Evolutionary conservation across 2,888 invertebrate genomes (phyloP), one percentile per base, ranked within the genome.

Genomic region (Sthenelais limicola): DNA sequence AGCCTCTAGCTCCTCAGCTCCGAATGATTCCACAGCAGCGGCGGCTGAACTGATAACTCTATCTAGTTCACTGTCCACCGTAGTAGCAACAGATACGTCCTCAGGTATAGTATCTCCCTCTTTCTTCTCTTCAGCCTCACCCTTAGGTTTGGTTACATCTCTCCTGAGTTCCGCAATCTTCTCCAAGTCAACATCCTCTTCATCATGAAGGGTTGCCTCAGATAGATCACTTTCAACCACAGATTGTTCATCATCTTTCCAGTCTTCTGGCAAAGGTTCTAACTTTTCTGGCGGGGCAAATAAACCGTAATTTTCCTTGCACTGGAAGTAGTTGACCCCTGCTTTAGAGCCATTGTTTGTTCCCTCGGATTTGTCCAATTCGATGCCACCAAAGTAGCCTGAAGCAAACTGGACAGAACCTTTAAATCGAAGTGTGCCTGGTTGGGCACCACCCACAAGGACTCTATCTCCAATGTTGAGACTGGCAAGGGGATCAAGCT

Each of bases 321-420:
- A 83, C 9, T 75, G 77, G 75, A 83, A 84, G 74, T 84, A 84
- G 7, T 80, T 66, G 15, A 75, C 74, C 4, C 82, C 82, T 47
- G 81, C 81, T 32, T 80, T 76, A 21, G 72, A 70, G 0, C 83
- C 84, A 74, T 83, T 80, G 69, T 80, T 81, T 49, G 81, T 78
- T 0, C 83, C 83, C 18, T 81, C 81, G 5, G 81, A 76, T 21
- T 73, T 54, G 28, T 83, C 82, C 48, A 84, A 75, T 76, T 84
- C 83, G 18, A 84, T 82, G 5, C 84, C 84, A 1, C 82, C 84
- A 83, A 82, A 83, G 49, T 82, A 77, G 24, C 84, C 84, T 0
- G 82, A 80, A n/a, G 84, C 82, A 77, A 83, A 84, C 38, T 80
- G 74, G 15, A 83, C 83, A 33, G 78, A 78, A 21, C 84, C 84